Percentiles rank a stretch among this genome's conserved stretches.
Conservation (phyloP, 2,797 vertebrate genomes). For the Falco berigora region DNA sequence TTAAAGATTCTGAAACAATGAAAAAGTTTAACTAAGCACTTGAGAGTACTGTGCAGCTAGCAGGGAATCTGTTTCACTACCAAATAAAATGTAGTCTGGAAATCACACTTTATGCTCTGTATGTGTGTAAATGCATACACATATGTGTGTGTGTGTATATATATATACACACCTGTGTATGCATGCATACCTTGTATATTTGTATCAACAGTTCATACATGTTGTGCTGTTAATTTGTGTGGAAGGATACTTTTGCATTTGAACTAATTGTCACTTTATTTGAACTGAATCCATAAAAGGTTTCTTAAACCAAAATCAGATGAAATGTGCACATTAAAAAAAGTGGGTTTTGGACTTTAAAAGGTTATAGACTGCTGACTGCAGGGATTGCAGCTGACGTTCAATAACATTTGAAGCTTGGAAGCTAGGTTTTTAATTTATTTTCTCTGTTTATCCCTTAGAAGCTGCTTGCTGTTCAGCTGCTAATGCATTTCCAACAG, state of each 20-base stretch:
- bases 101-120: neutral
- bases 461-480: slow-evolving; percentile 66
- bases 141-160: too few relatives aligned
- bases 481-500: slow-evolving; percentile 74
- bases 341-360: slow-evolving; percentile 68
- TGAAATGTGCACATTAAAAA: slow-evolving; percentile 51
- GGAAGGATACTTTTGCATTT: neutral
- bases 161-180: neutral
- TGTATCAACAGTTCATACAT: neutral
- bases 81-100: slow-evolving; percentile 5
- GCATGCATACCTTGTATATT: neutral
- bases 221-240: neutral
- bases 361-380: slow-evolving; percentile 71
- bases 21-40: slow-evolving; percentile 27
- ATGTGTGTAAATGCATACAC: neutral
- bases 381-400: slow-evolving; percentile 38
- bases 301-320: slow-evolving; percentile 60
- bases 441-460: slow-evolving; percentile 60
- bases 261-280: neutral
- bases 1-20: neutral
- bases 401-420: slow-evolving; percentile 63
- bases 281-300: slow-evolving; percentile 28
- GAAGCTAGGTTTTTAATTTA: slow-evolving; percentile 53
- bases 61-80: neutral
- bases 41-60: neutral